A percentile compares a stretch with the other conserved stretches of the same genome.
These are phyloP conservation scores for Microtus ochrogaster DNA, from an alignment of 2,113 vertebrate species.

Conservation along the genomic window DNA sequence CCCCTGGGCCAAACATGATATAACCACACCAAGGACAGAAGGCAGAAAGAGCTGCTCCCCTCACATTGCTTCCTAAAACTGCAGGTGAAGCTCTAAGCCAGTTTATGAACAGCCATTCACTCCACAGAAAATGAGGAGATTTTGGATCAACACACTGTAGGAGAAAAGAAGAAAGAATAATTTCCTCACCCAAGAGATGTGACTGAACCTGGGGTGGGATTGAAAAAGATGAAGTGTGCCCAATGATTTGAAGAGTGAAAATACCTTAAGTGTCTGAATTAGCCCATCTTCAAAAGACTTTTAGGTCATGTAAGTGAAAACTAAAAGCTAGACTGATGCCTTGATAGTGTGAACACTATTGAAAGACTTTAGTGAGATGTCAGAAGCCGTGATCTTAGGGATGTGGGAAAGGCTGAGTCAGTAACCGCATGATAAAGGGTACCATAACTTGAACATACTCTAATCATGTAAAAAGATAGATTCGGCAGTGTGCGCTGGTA, in stretches of 20 bases:
- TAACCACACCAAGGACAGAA: not conserved
- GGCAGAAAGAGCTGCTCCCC: not conserved
- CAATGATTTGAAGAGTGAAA: not conserved
- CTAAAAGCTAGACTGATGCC: accelerated
- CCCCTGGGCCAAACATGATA: not conserved
- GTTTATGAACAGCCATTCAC: not conserved
- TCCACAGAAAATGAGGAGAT: not conserved
- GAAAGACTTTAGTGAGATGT: not conserved
- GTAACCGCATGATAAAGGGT: too few species aligned
- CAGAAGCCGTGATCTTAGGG: not conserved
- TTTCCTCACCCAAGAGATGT: not conserved
- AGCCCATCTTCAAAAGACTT: not conserved
- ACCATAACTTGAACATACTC: not conserved
- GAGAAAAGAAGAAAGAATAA: not conserved
- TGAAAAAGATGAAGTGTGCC: not conserved
- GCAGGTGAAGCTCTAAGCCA: not conserved
- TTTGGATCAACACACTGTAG: not conserved
- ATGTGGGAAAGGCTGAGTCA: not conserved
- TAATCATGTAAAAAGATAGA: not conserved
- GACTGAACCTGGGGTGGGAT: accelerated
- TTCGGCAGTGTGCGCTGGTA: accelerated
- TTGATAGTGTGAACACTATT: not conserved
- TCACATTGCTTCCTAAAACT: not conserved
- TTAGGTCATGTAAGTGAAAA: accelerated
- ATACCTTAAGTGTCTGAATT: not conserved